Evolutionary conservation across 2,888 invertebrate genomes (phyloP), one percentile per base, ranked within the genome.

Genomic region (Synanthedon andrenaeformis): DNA sequence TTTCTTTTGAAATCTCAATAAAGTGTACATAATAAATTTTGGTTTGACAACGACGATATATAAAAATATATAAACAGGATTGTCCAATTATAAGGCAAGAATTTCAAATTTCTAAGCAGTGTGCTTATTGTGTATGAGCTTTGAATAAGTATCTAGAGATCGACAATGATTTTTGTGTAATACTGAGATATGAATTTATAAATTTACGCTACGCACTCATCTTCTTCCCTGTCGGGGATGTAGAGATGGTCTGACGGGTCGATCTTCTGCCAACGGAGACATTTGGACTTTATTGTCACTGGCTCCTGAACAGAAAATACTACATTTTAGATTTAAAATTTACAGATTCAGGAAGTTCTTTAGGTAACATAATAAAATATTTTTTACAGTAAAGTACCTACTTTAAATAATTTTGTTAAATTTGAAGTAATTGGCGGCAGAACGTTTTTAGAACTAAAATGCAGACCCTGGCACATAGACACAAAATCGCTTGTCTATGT

Each of bases 211-310:
- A 62, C 62, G 50, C 69, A 64, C 11, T 72, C 71, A 3, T 53
- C 57, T 28, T 65, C 62, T 5, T 70, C 61, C 51, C 72, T 71
- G 17, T 65, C 71, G 0, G 81, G 80, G 56, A 79, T 79, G 72
- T 79, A 87, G 42, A 87, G 78, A 1, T 88, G 85, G 59, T 88
- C 88, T 1, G 85, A 80, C 0, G 85, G 74, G 55, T 75, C 66
- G 54, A 87, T 64, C 62, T 80, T 86, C 68, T 83, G 72, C 88
- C 88, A 88, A n/a, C 70, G 76, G 13, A 86, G 69, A 41, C 70
- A 68, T 65, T 88, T 88, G 2, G 87, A 85, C 59, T 81, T 78
- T 56, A 86, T 81, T 4, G 77, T 61, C 51, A 86, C 84, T 41
- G 87, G 85, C 57, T 79, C 73, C 88, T 88, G 77, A 5, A 83